A percentile compares a stretch with the other conserved stretches of the same genome.
These are phyloP conservation scores for Teleogryllus occipitalis DNA, from an alignment of 1,140 invertebrate genomes.

Conservation along the genomic window DNA sequence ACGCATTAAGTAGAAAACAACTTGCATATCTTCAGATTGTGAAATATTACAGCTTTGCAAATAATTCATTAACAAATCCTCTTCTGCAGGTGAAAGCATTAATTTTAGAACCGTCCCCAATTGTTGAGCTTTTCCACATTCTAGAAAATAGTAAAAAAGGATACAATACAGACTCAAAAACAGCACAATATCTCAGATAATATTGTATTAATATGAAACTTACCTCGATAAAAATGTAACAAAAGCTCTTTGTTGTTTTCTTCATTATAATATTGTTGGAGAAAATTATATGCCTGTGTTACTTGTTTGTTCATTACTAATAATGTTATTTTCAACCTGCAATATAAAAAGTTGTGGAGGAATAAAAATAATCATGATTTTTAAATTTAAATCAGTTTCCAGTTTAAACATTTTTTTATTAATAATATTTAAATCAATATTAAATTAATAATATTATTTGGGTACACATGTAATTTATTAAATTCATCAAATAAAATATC, in stretches of 20 bases:
- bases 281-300: conserved; percentile 47
- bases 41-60: conserved; percentile 40
- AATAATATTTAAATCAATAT: no score
- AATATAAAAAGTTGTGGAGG: neutral
- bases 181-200: neutral
- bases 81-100: conserved; percentile 43
- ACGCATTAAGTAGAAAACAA: conserved; percentile 41
- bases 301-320: conserved; percentile 48
- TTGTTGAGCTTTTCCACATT: conserved; percentile 40
- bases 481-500: no score
- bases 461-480: no score
- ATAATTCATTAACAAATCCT: conserved; percentile 45
- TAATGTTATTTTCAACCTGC: conserved; percentile 38
- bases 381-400: neutral
- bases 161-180: conserved; percentile 33
- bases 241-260: conserved; percentile 36
- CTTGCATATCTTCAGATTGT: conserved; percentile 39
- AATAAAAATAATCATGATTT: neutral
- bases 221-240: conserved; percentile 38
- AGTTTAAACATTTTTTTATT: neutral
- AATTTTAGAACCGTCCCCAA: conserved; percentile 47
- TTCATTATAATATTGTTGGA: conserved; percentile 37
- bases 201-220: conserved; percentile 20
- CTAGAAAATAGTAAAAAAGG: conserved; percentile 34
- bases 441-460: no score